These are phyloP conservation scores for Hydrozoanthus tunicans DNA, from an alignment of 64 coral and sea anemone species.

Conservation along the genomic window DNA sequence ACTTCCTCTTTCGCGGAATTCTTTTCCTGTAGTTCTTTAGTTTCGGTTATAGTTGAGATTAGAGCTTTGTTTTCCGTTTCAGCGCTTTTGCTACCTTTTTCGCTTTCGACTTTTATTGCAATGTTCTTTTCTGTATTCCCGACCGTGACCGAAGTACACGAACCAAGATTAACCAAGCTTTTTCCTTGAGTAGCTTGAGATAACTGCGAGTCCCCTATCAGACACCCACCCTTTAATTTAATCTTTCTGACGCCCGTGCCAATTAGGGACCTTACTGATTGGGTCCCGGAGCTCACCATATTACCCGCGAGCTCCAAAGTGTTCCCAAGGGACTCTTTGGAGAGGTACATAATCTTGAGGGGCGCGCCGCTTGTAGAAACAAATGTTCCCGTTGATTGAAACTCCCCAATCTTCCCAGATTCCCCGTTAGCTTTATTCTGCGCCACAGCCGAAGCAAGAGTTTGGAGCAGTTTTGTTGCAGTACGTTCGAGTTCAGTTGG, in stretches of 20 bases:
- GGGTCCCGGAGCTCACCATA: conserved; percentile 60
- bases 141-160: background rate
- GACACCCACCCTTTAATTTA: conserved; percentile 47
- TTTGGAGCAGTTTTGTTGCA: conserved; percentile 46
- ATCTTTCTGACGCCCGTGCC: conserved; percentile 54
- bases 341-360: conserved; percentile 43
- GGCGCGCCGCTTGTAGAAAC: conserved; percentile 23
- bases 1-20: background rate
- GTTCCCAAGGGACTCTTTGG: conserved; percentile 36
- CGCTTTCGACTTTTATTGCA: background rate
- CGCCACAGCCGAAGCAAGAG: conserved; percentile 39
- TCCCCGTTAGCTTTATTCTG: conserved; percentile 27
- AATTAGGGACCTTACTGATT: conserved; percentile 78
- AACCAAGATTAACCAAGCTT: conserved; percentile 23
- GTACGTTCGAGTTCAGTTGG: conserved; percentile 35
- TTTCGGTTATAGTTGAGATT: background rate
- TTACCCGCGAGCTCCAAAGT: conserved; percentile 19
- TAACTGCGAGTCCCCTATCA: conserved; percentile 18
- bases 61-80: background rate
- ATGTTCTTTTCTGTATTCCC: conserved; percentile 46
- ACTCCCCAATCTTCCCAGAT: background rate
- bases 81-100: background rate
- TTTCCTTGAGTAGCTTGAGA: background rate
- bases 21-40: background rate
- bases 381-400: background rate